These are phyloP conservation scores for Chlorospingus flavigularis DNA, from an alignment of 2,797 vertebrate genomes.

Conservation along the genomic window DNA sequence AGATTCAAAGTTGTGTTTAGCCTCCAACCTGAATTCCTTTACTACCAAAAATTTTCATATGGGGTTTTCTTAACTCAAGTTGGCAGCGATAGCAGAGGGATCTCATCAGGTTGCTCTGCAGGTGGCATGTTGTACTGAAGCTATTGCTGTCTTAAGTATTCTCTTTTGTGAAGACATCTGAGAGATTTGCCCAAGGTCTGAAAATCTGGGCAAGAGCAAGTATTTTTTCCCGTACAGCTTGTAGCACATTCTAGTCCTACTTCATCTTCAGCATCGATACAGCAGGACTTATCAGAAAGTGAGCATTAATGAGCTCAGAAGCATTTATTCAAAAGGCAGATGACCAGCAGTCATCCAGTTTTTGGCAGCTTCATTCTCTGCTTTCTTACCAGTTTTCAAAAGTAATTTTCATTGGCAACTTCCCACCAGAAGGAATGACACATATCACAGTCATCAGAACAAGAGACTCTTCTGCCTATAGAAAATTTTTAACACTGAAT, in stretches of 20 bases:
- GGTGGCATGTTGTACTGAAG: background rate
- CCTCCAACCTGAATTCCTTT: background rate
- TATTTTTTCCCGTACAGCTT: background rate
- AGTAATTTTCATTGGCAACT: slow-evolving; percentile 51
- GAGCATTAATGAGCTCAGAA: background rate
- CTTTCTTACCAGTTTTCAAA: slow-evolving; percentile 62
- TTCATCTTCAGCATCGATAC: background rate
- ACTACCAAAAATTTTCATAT: background rate
- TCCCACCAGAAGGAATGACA: slow-evolving; percentile 54
- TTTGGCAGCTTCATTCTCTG: slow-evolving; percentile 17
- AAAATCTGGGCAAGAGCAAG: background rate
- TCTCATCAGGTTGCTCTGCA: background rate
- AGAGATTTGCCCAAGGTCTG: background rate
- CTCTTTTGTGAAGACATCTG: background rate
- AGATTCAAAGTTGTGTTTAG: background rate
- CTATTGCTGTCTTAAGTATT: background rate
- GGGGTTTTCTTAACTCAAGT: background rate
- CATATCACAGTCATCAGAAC: background rate
- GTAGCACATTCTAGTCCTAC: background rate
- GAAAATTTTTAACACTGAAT: slow-evolving; percentile 45
- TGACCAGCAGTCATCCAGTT: background rate
- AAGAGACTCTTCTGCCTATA: background rate
- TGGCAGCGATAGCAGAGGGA: fast-evolving
- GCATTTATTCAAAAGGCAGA: background rate
- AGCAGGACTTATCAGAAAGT: background rate